These are phyloP conservation scores for Tortricodes alternella DNA, from an alignment of 2,888 invertebrate genomes.

Conservation along the genomic window DNA sequence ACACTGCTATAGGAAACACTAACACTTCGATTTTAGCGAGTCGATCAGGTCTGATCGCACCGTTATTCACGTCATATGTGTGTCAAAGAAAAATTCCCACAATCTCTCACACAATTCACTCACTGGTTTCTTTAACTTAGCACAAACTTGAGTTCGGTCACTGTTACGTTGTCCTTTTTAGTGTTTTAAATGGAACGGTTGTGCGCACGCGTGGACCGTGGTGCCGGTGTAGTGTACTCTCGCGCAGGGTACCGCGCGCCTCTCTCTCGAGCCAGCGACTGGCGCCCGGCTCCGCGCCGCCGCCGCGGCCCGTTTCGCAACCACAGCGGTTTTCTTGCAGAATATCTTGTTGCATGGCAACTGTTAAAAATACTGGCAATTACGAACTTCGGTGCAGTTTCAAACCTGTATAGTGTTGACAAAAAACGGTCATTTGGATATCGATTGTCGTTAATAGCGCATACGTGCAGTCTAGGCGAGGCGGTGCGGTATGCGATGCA, in stretches of 20 bases:
- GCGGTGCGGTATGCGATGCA: slow-evolving; percentile 21
- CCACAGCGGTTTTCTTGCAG: slow-evolving; percentile 72
- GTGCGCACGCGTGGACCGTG: slow-evolving; percentile 38
- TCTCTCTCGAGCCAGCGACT: slow-evolving; percentile 74
- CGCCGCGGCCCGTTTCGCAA: slow-evolving; percentile 75
- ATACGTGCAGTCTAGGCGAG: slow-evolving; percentile 10
- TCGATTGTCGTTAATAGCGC: slow-evolving; percentile 26
- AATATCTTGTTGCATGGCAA: slow-evolving; percentile 79
- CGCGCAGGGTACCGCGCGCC: slow-evolving; percentile 54
- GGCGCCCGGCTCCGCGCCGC: slow-evolving; percentile 55
- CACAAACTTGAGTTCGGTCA: slow-evolving; percentile 10
- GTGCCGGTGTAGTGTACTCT: slow-evolving; percentile 34
- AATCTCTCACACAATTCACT: slow-evolving; percentile 45
- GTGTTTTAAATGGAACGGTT: slow-evolving; percentile 32
- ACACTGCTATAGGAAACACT: slow-evolving; percentile 74
- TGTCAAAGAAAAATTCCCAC: slow-evolving; percentile 74
- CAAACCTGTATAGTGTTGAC: slow-evolving; percentile 28
- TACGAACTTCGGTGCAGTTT: slow-evolving; percentile 13
- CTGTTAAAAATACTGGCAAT: slow-evolving; percentile 54
- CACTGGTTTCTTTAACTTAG: slow-evolving; percentile 22
- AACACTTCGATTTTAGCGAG: slow-evolving; percentile 79
- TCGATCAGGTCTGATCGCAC: slow-evolving; percentile 75
- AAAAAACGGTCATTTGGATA: slow-evolving; percentile 27
- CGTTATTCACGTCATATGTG: slow-evolving; percentile 80
- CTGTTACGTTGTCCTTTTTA: slow-evolving; percentile 23